Evolutionary conservation across 2,797 vertebrate species (phyloP).

Genomic region (Eidolon dupreanum): DNA sequence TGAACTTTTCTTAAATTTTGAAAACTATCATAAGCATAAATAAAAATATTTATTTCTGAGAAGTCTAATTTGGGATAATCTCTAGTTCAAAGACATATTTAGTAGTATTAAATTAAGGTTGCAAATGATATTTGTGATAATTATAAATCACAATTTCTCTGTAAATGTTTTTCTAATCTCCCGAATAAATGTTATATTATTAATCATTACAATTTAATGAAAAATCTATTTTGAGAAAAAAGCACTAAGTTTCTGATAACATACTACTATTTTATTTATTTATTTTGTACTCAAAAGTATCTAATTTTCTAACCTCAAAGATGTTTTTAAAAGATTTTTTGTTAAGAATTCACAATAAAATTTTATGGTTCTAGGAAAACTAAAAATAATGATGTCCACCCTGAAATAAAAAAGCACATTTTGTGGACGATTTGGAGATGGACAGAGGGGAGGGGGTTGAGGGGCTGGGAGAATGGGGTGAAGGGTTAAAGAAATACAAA

Average conservation of each 20-base stretch:
- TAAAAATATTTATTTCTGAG: not conserved
- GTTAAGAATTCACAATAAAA: conserved; percentile 10
- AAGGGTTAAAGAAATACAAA: no score
- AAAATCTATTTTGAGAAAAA: not conserved
- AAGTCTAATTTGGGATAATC: not conserved
- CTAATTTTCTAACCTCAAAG: not conserved
- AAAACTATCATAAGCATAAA: not conserved
- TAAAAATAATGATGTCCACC: not conserved
- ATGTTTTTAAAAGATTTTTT: conserved; percentile 16
- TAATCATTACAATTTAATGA: not conserved
- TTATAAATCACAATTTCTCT: not conserved
- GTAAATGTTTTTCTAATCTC: not conserved
- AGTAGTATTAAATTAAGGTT: conserved; percentile 1
- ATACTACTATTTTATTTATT: not conserved
- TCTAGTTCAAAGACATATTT: not conserved
- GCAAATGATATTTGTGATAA: not conserved
- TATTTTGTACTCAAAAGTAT: not conserved
- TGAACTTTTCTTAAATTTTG: not conserved
- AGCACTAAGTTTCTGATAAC: conserved; percentile 3
- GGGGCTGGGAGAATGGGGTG: no score
- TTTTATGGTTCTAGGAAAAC: not conserved
- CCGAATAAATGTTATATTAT: not conserved
- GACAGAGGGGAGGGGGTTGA: no score
- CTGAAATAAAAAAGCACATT: conserved; percentile 30
- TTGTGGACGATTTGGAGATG: not conserved